Evolutionary conservation across 2,888 invertebrate genomes (phyloP).

Genomic region (Andrena marginata): DNA sequence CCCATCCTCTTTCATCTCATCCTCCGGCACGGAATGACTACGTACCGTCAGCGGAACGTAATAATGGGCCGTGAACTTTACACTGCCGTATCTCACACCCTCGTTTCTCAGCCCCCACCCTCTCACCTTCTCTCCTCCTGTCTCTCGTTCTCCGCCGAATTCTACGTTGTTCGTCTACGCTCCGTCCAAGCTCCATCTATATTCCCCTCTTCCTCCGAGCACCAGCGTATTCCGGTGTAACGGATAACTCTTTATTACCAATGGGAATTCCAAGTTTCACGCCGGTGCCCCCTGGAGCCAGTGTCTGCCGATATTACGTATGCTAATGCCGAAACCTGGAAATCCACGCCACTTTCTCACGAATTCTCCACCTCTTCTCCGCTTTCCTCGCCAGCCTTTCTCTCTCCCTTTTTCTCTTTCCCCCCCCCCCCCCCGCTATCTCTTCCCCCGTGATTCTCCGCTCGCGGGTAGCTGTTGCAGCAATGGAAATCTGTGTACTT

Average conservation of each 20-base stretch:
- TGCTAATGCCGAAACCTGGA: conserved; percentile 73
- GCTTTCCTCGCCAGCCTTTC: neutral
- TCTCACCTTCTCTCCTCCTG: neutral
- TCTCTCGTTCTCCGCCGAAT: conserved; percentile 25
- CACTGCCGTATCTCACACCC: conserved; percentile 57
- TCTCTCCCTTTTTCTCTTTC: neutral
- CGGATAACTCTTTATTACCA: conserved; percentile 76
- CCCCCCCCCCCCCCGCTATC: neutral
- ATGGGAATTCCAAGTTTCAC: conserved; percentile 75
- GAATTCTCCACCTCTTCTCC: conserved; percentile 12
- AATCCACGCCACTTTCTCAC: conserved; percentile 67
- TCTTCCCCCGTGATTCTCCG: conserved; percentile 25
- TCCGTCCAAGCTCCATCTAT: conserved; percentile 23
- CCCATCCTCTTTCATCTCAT: conserved; percentile 28
- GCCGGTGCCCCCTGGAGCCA: conserved; percentile 54
- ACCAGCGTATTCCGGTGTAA: conserved; percentile 46
- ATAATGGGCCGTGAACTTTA: conserved; percentile 68
- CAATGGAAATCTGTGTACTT: conserved; percentile 39
- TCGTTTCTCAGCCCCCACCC: conserved; percentile 30
- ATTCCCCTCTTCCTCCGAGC: conserved; percentile 23
- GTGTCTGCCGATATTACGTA: conserved; percentile 74
- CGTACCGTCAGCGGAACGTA: conserved; percentile 64
- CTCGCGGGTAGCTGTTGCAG: neutral
- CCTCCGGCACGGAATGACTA: conserved; percentile 39
- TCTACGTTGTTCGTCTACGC: conserved; percentile 32